A percentile compares a stretch with the other conserved stretches of the same genome.
Evolutionary conservation across 2,113 vertebrate species (phyloP).

Genomic region (Melospiza georgiana): DNA sequence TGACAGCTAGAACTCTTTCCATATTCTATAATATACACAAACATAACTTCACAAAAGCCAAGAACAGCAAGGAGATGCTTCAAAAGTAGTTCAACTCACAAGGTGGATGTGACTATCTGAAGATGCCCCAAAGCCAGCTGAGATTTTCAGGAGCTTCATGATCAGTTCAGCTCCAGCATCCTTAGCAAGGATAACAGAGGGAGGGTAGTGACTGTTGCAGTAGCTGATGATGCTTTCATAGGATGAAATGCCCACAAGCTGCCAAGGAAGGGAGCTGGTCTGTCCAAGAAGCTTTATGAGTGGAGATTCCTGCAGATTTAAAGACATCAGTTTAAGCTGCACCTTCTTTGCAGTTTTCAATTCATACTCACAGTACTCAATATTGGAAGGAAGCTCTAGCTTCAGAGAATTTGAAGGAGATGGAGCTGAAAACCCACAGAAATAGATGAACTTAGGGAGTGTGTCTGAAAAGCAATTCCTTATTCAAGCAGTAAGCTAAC

Average conservation of each 20-base stretch:
- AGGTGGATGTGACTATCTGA: constrained; percentile 77
- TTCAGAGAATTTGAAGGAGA: neutral
- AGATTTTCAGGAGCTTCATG: constrained; percentile 85
- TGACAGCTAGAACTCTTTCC: neutral
- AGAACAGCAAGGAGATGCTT: neutral
- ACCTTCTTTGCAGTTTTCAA: neutral
- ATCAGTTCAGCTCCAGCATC: constrained; percentile 83
- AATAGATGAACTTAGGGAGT: neutral
- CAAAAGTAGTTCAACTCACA: constrained; percentile 71
- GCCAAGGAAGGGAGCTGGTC: constrained; percentile 90
- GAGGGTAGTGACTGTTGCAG: constrained; percentile 89
- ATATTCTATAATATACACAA: neutral
- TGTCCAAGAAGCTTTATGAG: constrained; percentile 89
- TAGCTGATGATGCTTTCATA: constrained; percentile 89
- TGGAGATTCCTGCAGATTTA: constrained; percentile 83
- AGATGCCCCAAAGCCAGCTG: constrained; percentile 85
- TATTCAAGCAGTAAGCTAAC: neutral
- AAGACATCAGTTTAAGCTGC: neutral
- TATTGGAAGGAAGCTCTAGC: neutral
- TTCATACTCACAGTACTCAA: neutral
- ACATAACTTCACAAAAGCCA: neutral
- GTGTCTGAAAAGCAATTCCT: neutral
- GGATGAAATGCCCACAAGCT: constrained; percentile 86
- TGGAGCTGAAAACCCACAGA: neutral
- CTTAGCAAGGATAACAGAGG: constrained; percentile 83